Conservation (phyloP, 2,113 vertebrate genomes). For the Serinus canaria region DNA sequence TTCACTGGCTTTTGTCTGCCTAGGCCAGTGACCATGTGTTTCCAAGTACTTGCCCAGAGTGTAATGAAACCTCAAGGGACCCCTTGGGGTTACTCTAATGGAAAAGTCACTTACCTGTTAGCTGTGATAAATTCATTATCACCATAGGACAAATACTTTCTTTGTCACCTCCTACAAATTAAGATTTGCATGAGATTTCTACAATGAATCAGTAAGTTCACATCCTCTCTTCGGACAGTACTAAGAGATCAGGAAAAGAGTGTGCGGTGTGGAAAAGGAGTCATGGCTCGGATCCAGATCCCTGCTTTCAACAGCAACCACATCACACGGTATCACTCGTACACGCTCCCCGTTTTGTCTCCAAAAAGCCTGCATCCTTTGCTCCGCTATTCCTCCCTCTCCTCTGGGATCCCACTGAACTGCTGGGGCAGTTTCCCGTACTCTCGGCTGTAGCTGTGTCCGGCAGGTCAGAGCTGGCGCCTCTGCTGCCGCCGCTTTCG, state of each 20-base stretch:
- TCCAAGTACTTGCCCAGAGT: neutral
- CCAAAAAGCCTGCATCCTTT: neutral
- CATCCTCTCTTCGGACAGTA: neutral
- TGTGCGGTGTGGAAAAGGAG: fast-evolving
- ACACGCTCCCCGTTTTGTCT: fast-evolving
- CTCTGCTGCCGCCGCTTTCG: neutral
- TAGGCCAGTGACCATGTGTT: neutral
- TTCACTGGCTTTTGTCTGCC: neutral
- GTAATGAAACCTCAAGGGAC: neutral
- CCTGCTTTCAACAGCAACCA: neutral
- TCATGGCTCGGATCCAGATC: neutral
- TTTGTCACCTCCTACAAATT: neutral
- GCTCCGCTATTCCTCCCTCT: neutral
- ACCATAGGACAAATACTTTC: neutral
- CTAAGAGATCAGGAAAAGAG: neutral
- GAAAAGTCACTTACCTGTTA: neutral
- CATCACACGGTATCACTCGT: fast-evolving
- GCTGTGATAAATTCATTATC: neutral
- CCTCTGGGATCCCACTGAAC: neutral
- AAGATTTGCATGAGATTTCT: neutral
- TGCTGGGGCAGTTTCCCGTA: fast-evolving
- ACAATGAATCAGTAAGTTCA: neutral
- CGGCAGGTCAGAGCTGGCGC: neutral
- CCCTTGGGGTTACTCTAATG: neutral
- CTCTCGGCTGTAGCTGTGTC: fast-evolving